phyloP scores from a whole-genome alignment of 2,113 vertebrate genomes.

The Aphyosemion australe region DNA sequence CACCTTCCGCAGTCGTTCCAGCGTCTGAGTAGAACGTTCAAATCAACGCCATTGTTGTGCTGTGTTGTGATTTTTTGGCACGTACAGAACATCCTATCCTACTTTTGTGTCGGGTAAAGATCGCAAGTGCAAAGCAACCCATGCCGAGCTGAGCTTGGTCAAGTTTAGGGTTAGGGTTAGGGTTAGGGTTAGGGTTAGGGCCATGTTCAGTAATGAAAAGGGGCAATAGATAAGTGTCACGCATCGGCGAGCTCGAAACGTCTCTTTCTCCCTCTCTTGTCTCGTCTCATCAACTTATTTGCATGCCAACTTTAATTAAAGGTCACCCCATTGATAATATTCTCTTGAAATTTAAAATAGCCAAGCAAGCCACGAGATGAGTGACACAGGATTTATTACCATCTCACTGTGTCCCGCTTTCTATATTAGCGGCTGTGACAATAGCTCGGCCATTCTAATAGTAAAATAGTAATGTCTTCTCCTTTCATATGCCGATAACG shows the following conservation, averaged over 20 bases:
- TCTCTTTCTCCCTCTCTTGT: slow-evolving; percentile 15
- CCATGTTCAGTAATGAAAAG: no score
- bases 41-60: no score
- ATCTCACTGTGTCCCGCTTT: slow-evolving; percentile 40
- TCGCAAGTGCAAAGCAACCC: no score
- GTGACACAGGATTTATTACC: slow-evolving; percentile 53
- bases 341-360: slow-evolving; percentile 59
- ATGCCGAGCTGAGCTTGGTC: no score
- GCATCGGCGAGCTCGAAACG: slow-evolving; percentile 21
- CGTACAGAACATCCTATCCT: no score
- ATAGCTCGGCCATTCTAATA: slow-evolving; percentile 21
- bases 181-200: no score
- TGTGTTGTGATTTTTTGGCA: no score
- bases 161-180: no score
- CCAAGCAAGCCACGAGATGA: slow-evolving; percentile 28
- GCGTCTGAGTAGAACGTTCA: no score
- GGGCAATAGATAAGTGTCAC: not conserved
- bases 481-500: slow-evolving; percentile 59
- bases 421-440: slow-evolving; percentile 43
- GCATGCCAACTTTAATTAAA: slow-evolving; percentile 68
- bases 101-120: no score
- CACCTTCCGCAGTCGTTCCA: no score
- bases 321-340: slow-evolving; percentile 64
- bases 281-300: slow-evolving; percentile 54
- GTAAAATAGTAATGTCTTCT: slow-evolving; percentile 49